phyloP scores from a whole-genome alignment of 2,888 invertebrate genomes.

The Meganola albula region DNA sequence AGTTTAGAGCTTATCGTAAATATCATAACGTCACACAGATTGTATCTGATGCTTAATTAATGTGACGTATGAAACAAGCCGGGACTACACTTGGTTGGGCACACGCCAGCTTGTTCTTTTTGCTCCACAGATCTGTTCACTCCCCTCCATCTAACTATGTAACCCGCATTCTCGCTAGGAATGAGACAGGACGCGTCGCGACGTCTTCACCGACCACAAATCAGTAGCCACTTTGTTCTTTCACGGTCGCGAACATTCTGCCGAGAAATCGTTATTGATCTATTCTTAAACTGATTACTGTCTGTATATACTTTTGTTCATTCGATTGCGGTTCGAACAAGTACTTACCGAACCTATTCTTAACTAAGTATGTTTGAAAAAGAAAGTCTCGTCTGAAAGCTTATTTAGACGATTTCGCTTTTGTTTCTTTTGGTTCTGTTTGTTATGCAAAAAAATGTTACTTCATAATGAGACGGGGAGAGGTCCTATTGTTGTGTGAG shows the following conservation, averaged over 20 bases:
- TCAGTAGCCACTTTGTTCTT: constrained; percentile 69
- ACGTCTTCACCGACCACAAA: constrained; percentile 54
- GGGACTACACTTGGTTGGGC: constrained; percentile 64
- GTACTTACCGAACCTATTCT: constrained; percentile 18
- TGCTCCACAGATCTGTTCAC: constrained; percentile 44
- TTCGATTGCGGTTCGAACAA: constrained; percentile 34
- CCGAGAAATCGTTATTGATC: constrained; percentile 43
- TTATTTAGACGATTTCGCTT: constrained; percentile 49
- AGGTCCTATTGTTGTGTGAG: constrained; percentile 25
- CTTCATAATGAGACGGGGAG: constrained; percentile 25
- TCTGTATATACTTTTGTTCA: constrained; percentile 47
- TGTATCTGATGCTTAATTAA: constrained; percentile 68
- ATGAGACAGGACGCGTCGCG: constrained; percentile 55
- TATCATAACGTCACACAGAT: constrained; percentile 46
- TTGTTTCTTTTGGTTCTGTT: constrained; percentile 40
- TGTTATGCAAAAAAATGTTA: constrained; percentile 41
- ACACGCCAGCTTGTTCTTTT: constrained; percentile 62
- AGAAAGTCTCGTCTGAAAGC: constrained; percentile 48
- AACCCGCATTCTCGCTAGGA: constrained; percentile 49
- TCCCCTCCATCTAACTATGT: constrained; percentile 30
- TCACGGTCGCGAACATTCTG: constrained; percentile 51
- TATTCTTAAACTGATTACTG: constrained; percentile 57
- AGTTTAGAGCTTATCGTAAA: constrained; percentile 29
- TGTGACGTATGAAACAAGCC: constrained; percentile 66
- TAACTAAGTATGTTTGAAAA: constrained; percentile 27